Percentiles rank a stretch among this genome's conserved stretches.
phyloP scores from a whole-genome alignment of 2,888 invertebrate species.

The Pycnomerus fuliginosus region DNA sequence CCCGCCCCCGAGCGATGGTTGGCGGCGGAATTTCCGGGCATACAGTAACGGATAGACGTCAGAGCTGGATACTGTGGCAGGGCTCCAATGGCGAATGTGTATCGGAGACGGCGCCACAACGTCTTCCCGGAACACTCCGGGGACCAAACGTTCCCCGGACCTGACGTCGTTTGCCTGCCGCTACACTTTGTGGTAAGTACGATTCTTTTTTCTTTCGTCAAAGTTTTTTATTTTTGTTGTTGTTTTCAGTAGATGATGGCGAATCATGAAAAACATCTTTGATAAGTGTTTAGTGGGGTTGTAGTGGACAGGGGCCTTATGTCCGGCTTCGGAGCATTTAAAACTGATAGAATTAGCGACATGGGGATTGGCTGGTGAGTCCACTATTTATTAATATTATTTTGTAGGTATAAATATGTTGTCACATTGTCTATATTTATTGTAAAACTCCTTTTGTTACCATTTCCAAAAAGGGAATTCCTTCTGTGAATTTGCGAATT shows the following conservation, averaged over 20 bases:
- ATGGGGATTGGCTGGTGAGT: conserved; percentile 28
- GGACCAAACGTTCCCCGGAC: conserved; percentile 51
- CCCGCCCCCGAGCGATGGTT: conserved; percentile 27
- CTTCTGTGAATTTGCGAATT: too few relatives aligned
- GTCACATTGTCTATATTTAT: too few relatives aligned
- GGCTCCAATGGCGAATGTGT: conserved; percentile 54
- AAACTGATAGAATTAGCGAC: conserved; percentile 25
- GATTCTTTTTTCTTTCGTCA: neutral
- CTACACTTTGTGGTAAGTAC: conserved; percentile 19
- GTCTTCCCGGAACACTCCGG: conserved; percentile 52
- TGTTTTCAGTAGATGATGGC: conserved; percentile 33
- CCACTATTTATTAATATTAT: neutral
- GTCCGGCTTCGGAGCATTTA: conserved; percentile 41
- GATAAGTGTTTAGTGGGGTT: conserved; percentile 26
- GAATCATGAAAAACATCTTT: conserved; percentile 14
- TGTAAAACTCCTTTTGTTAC: too few relatives aligned
- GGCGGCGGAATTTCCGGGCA: conserved; percentile 30
- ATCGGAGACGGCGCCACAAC: conserved; percentile 56
- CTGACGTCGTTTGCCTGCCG: conserved; percentile 36
- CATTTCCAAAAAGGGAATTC: too few relatives aligned
- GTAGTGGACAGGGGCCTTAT: conserved; percentile 25
- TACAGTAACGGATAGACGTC: conserved; percentile 45
- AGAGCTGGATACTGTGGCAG: conserved; percentile 49
- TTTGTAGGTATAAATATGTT: neutral
- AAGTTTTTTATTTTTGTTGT: conserved; percentile 6